Percentiles rank a stretch among this genome's conserved stretches.
Evolutionary conservation across 2,113 vertebrate genomes (phyloP).

Genomic region (Siniperca knerii): DNA sequence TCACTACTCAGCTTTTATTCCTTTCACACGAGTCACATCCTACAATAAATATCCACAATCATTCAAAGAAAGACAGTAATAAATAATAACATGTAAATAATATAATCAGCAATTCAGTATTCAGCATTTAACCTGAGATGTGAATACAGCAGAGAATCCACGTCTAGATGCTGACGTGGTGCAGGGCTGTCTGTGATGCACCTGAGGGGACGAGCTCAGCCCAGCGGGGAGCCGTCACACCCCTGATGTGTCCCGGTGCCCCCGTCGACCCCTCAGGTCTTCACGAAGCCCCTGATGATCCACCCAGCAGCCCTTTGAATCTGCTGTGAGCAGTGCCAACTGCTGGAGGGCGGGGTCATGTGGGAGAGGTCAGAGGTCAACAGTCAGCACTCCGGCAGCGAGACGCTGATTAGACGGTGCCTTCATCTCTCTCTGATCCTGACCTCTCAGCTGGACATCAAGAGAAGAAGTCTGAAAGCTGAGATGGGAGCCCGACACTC

Average conservation of each 20-base stretch:
- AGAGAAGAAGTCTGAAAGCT: slow-evolving; percentile 40
- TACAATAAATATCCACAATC: neutral
- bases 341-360: slow-evolving; percentile 60
- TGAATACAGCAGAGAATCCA: neutral
- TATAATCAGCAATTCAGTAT: neutral
- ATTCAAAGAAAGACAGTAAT: neutral
- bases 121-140: neutral
- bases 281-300: neutral
- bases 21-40: neutral
- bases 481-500: slow-evolving; percentile 6
- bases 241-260: slow-evolving; percentile 39
- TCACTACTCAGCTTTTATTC: neutral
- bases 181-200: slow-evolving; percentile 79
- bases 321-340: slow-evolving; percentile 6
- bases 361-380: slow-evolving; percentile 49
- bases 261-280: slow-evolving; percentile 41
- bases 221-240: slow-evolving; percentile 44
- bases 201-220: slow-evolving; percentile 56
- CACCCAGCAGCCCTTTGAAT: slow-evolving; percentile 52
- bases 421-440: slow-evolving; percentile 73
- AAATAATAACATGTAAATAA: too few relatives aligned
- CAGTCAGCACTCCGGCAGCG: slow-evolving; percentile 58
- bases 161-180: neutral
- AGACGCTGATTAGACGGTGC: slow-evolving; percentile 59
- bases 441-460: slow-evolving; percentile 69